Percentiles rank a stretch among this genome's conserved stretches.
phyloP scores from a whole-genome alignment of 2,113 vertebrate species.

The Microcebus murinus region DNA sequence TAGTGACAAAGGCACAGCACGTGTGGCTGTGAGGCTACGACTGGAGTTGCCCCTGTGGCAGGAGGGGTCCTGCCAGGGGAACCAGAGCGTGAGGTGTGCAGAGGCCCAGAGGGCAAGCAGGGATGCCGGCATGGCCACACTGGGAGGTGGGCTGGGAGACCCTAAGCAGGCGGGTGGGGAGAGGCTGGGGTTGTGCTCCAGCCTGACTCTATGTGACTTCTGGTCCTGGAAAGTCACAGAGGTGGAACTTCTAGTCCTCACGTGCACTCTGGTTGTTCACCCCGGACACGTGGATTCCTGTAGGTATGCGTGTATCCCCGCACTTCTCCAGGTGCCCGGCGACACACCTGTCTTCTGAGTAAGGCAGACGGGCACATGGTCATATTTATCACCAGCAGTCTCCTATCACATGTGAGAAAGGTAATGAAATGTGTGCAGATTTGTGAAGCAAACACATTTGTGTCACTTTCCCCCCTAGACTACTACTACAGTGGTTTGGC shows the following conservation, averaged over 20 bases:
- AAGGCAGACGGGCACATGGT: background rate
- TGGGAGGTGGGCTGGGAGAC: rapidly evolving
- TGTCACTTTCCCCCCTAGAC: background rate
- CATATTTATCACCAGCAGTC: background rate
- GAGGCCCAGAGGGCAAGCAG: background rate
- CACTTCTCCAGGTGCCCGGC: background rate
- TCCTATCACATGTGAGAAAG: background rate
- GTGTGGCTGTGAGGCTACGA: background rate
- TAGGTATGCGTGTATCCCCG: background rate
- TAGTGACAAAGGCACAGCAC: background rate
- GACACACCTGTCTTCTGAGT: background rate
- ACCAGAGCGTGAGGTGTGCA: background rate
- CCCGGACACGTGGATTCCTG: rapidly evolving
- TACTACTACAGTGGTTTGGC: no score
- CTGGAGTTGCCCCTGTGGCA: rapidly evolving
- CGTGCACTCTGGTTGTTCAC: background rate
- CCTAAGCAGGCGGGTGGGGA: background rate
- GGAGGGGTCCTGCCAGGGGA: background rate
- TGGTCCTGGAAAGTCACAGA: background rate
- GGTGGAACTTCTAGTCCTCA: background rate
- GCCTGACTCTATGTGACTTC: background rate
- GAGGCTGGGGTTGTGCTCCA: background rate
- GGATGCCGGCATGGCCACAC: background rate
- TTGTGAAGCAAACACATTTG: background rate
- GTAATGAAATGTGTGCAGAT: background rate